Evolutionary conservation across 2,113 vertebrate genomes (phyloP), one percentile per base, ranked within the genome.

Genomic region (Eudyptes chrysolophus): DNA sequence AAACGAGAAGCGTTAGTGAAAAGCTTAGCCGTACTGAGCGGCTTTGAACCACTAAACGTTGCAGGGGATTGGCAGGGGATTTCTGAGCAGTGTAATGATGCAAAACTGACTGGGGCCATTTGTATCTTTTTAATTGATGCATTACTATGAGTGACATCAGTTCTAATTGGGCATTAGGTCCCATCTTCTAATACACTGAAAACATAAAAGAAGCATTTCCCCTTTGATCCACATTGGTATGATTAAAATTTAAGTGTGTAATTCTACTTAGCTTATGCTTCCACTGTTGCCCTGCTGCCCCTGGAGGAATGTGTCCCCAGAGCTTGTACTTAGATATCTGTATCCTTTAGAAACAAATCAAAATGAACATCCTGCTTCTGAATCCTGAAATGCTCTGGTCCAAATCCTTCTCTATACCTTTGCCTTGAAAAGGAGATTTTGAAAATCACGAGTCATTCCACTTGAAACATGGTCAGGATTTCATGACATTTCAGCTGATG

Each of bases 121-220:
- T 89, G 81, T 51, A 93, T 62, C 29, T 87, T 77, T 92, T 92
- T 74, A 94, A 92, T 11, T 85, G 84, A 77, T 77, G 42, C 24
- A 70, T 51, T 87, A 66, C n/a, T 76, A 10, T 4, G 13, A 93
- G 51, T 88, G 87, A 88, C 75, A 90, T 46, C 32, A 58, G 51
- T 74, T 92, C 62, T 94, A 95, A 92, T 11, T 97, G 87, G 68
- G 64, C 82, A 80, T 71, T 93, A 88, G 62, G 71, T 86, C 4
- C 5, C 64, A 70, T 70, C 66, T 88, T 61, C 60, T 58, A 74
- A 80, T 14, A 85, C 51, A 84, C 7, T 80, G 66, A 71, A 95
- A 96, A 90, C 71, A 95, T 92, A 81, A 93, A 95, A 91, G 84
- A 36, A 78, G 32, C 60, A 90, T 76, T 74, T 34, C n/a, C 26